Percentiles rank a stretch among this genome's conserved stretches.
Conservation (phyloP, 2,797 vertebrate species). For the Gymnoscopelus microlampas region DNA sequence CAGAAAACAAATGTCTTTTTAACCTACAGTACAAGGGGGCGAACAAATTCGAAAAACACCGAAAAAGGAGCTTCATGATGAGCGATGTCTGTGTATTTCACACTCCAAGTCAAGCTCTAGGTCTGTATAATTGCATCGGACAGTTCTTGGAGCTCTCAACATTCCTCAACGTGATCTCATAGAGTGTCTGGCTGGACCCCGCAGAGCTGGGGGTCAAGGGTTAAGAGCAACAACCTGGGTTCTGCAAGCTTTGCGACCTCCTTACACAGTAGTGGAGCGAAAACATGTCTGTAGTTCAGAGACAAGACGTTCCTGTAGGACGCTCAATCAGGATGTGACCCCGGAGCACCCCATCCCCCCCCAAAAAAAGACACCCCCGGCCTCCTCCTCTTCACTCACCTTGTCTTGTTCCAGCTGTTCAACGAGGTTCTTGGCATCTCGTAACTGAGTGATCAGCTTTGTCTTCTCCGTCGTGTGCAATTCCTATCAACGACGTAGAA, state of each 20-base stretch:
- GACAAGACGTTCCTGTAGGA: conserved; percentile 18
- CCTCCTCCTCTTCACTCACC: conserved; percentile 79
- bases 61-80: conserved; percentile 1
- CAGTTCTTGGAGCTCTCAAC: conserved; percentile 33
- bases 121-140: conserved; percentile 31
- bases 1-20: conserved; percentile 9
- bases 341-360: background rate
- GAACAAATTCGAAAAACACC: background rate
- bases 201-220: conserved; percentile 58
- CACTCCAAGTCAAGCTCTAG: conserved; percentile 20
- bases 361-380: conserved; percentile 1
- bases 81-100: conserved; percentile 13
- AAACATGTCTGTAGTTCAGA: conserved; percentile 38
- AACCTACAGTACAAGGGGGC: background rate
- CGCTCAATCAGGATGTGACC: conserved; percentile 28
- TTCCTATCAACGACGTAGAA: conserved; percentile 83
- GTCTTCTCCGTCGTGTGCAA: conserved; percentile 95
- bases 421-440: conserved; percentile 95
- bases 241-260: conserved; percentile 29
- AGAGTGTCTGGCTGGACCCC: conserved; percentile 44
- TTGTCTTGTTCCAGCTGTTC: conserved; percentile 99
- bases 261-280: conserved; percentile 36
- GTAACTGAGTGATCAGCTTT: conserved; percentile 94
- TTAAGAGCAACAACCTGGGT: conserved; percentile 59
- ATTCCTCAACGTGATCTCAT: conserved; percentile 52